Base-by-base conservation (phyloP, 2,797 vertebrate genomes). In the Arctocebus calabarensis region DNA sequence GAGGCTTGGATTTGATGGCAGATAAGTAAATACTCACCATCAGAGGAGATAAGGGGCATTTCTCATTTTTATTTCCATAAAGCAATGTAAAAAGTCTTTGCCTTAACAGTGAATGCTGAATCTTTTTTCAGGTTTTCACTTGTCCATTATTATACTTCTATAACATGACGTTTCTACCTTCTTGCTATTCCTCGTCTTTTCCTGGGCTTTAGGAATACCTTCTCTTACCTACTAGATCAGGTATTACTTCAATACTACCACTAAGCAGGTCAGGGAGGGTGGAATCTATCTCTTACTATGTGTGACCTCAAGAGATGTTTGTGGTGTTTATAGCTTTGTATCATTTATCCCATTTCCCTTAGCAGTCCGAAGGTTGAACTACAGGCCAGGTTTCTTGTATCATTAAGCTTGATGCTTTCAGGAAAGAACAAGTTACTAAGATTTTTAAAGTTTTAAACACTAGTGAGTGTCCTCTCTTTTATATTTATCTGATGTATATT, bases 1-100 rank as follows among this genome's bases (percentile, higher is more conserved):
- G 81, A 84, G 37, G 40, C 78, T 93, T 89, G 92, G 77, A 81
- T 95, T 87, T 86, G 83, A 84, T 84, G 83, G 70, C 84, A 93
- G 68, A 84, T 74, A 66, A 90, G 81, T 34, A 89, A 79, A 81
- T 71, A 68, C 77, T 87, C 78, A 19, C 19, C 12, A 22, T 87
- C 32, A 45, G 52, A n/a, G 84, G 94, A 75, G 23, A 81, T n/a
- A 13, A n/a, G 68, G 32, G 16, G 5, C 13, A 2, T 57, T 86
- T 96, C 83, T 94, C 79, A 34, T 74, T 84, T 74, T 97, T 29
- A 45, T 84, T 87, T 92, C 29, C 73, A 27, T 86, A 45, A 84
- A 89, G 52, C 85, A 85, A 0, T 66, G 9, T 45, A 27, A 71
- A 84, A 95, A 87, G 52, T 62, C 81, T 87, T 83, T 88, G 68